Base-by-base conservation (phyloP, 2,797 vertebrate species). In the Aulostomus chinensis region DNA sequence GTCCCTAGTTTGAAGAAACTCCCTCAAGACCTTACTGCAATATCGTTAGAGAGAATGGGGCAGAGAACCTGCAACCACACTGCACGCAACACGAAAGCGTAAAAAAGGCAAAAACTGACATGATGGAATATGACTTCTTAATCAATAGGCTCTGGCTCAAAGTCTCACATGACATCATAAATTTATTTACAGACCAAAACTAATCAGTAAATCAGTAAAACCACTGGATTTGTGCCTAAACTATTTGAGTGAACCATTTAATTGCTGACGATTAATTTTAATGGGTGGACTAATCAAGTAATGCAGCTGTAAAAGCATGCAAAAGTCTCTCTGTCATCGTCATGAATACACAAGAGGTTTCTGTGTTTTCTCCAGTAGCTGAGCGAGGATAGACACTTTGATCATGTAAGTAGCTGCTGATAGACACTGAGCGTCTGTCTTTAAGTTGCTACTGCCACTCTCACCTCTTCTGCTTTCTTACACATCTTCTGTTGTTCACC, bases 361-460 rank as follows among this genome's bases (percentile, higher is more conserved):
- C 26, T 14, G n/a, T 35, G n/a, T 26, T 14, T 15, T 32, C 17
- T 29, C 9, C 30, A 14, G 30, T 14, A 12, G 46, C 6, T 18
- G 30, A 46, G 10, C n/a, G n/a, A n/a, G 26, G 20, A 9, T 0
- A 15, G 26, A 24, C 33, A 32, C 30, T 48, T 46, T 1, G 39
- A 52, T 41, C 46, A 5, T 16, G 30, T 30, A 45, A 48, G 63
- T 1, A 42, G 28, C 29, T n/a, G 1, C 33, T 63, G 76, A 76
- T 26, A 24, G 76, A 76, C 61, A 58, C 4, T 9, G 9, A 45
- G 13, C 31, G 3, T 14, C 22, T 1, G 51, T 34, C 26, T 59
- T 43, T 33, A 1, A 5, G 70, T 11, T 9, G 41, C 60, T 62
- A 5, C 61, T 67, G 68, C 37, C 74, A 49, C 32, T 73, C 66